Percentiles rank a stretch among this genome's conserved stretches.
phyloP scores from a whole-genome alignment of 2,797 vertebrate genomes.

The Pseudochirops cupreus region DNA sequence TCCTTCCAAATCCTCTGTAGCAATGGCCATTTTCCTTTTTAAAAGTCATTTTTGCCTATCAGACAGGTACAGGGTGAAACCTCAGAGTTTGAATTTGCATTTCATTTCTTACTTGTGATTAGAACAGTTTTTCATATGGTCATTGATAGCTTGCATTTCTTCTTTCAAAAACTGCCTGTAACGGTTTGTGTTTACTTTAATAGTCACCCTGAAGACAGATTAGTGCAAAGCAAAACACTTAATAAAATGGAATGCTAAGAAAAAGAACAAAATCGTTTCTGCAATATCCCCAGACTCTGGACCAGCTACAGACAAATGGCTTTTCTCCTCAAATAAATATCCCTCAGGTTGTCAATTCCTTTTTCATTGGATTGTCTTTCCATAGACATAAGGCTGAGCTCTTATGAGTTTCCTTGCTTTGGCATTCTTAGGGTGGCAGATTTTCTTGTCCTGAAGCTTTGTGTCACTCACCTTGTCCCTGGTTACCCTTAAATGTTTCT shows the following conservation, averaged over 20 bases:
- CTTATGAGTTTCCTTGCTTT: background rate
- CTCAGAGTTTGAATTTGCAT: background rate
- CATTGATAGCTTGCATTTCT: background rate
- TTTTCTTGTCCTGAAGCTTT: conserved; percentile 60
- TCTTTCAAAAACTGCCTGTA: background rate
- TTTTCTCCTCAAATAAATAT: conserved; percentile 1
- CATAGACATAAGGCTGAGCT: background rate
- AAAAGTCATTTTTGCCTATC: background rate
- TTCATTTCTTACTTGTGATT: background rate
- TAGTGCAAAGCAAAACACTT: background rate
- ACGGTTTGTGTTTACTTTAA: background rate
- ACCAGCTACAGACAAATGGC: background rate
- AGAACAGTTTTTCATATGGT: background rate
- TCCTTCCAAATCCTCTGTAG: background rate
- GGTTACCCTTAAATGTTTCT: conserved; percentile 75
- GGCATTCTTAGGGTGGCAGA: conserved; percentile 39
- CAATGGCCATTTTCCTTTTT: background rate
- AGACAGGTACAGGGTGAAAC: background rate
- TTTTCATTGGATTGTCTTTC: conserved; percentile 15
- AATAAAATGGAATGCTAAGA: background rate
- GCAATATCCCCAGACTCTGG: conserved; percentile 6
- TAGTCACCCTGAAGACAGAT: background rate
- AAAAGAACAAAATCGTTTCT: background rate
- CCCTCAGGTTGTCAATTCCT: background rate
- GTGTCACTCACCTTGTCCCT: conserved; percentile 71